Evolutionary conservation across 2,113 vertebrate genomes (phyloP).

Genomic region (Egretta garzetta): DNA sequence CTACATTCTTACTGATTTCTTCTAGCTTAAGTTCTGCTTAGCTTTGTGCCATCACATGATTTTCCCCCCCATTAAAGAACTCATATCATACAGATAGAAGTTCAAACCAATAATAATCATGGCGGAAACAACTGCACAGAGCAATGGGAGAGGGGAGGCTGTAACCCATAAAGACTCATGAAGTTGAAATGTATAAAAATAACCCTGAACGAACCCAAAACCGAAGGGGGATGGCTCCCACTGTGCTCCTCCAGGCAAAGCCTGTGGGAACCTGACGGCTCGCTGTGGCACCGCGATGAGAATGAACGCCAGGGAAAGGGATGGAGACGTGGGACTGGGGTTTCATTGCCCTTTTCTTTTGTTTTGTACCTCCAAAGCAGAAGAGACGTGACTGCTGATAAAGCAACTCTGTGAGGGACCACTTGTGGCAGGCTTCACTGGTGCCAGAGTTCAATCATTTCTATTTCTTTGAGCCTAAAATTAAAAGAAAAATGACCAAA

Average conservation of each 20-base stretch:
- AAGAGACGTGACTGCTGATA: neutral
- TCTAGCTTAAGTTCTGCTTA: neutral
- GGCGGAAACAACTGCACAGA: neutral
- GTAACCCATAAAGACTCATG: neutral
- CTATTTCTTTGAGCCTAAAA: neutral
- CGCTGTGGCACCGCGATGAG: rapidly evolving
- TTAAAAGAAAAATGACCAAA: neutral
- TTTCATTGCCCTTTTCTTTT: neutral
- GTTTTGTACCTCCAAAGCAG: neutral
- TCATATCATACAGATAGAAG: neutral
- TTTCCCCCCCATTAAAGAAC: neutral
- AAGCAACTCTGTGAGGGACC: neutral
- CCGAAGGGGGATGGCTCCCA: neutral
- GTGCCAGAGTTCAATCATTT: neutral
- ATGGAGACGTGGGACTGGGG: rapidly evolving
- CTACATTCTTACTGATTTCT: neutral
- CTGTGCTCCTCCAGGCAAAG: neutral
- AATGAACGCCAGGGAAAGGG: neutral
- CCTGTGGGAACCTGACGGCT: neutral
- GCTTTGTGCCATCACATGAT: neutral
- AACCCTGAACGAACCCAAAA: neutral
- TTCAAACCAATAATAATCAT: neutral
- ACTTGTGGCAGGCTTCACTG: neutral
- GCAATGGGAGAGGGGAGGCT: neutral
- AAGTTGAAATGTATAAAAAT: neutral